These are phyloP conservation scores for Podarcis raffonei DNA, from an alignment of 2,113 vertebrate species.

Conservation along the genomic window DNA sequence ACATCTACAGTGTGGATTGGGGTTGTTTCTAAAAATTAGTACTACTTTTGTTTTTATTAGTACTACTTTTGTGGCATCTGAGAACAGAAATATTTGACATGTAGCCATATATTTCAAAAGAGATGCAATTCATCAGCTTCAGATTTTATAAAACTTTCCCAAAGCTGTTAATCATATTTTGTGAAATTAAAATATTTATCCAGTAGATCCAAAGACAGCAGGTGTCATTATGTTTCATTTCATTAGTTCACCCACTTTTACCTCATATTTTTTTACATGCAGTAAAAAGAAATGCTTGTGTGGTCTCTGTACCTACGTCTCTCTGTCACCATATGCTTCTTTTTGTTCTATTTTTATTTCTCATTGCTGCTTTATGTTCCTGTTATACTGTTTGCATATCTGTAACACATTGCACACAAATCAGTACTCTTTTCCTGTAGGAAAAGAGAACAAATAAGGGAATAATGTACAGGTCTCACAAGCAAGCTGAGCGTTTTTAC, in stretches of 20 bases:
- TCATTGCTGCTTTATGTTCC: neutral
- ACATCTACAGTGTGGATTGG: neutral
- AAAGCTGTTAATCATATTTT: neutral
- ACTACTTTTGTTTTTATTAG: no score
- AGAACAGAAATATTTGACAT: neutral
- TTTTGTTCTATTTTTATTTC: neutral
- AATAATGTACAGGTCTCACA: neutral
- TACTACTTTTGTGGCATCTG: no score
- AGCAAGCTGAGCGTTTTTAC: neutral
- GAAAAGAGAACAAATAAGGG: neutral
- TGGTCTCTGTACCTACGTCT: neutral
- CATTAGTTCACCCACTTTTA: neutral
- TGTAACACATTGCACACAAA: neutral
- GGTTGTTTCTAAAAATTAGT: neutral
- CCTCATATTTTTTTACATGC: neutral
- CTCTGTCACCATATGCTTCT: neutral
- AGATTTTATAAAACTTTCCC: neutral
- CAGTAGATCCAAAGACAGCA: neutral
- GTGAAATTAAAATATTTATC: neutral
- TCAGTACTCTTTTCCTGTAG: no score
- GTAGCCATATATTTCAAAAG: neutral
- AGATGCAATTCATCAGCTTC: neutral
- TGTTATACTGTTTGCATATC: neutral
- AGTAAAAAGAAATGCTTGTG: no score
- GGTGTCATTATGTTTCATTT: constrained; percentile 40